Percentiles rank a stretch among this genome's conserved stretches.
These are phyloP conservation scores for Saturnia japonica DNA, from an alignment of 2,888 invertebrate genomes.

Conservation along the genomic window DNA sequence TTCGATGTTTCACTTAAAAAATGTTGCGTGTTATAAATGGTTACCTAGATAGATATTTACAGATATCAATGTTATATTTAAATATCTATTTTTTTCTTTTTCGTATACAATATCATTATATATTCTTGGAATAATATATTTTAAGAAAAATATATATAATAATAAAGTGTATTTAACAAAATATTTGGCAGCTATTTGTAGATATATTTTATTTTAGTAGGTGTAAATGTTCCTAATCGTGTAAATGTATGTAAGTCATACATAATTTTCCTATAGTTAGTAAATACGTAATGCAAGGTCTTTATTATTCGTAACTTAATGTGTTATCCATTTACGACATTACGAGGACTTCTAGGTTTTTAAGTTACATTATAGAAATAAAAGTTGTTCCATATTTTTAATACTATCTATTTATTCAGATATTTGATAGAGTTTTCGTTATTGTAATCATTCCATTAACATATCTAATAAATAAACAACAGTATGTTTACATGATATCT, in stretches of 20 bases:
- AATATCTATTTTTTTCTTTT: too few relatives aligned
- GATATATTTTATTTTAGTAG: not conserved
- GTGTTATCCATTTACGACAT: not conserved
- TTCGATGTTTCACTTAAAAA: not conserved
- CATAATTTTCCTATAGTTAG: not conserved
- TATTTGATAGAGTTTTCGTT: slow-evolving; percentile 57
- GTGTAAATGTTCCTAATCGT: too few relatives aligned
- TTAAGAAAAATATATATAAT: too few relatives aligned
- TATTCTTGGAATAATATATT: too few relatives aligned
- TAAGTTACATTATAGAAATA: slow-evolving; percentile 9
- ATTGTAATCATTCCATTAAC: slow-evolving; percentile 56
- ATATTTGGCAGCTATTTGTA: not conserved
- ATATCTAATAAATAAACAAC: slow-evolving; percentile 72
- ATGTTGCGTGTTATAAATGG: not conserved
- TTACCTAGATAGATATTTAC: too few relatives aligned
- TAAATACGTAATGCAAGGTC: not conserved
- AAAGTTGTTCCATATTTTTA: slow-evolving; percentile 13
- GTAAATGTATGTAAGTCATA: not conserved
- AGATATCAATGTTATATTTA: too few relatives aligned
- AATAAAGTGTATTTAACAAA: too few relatives aligned
- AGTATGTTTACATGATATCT: slow-evolving; percentile 55
- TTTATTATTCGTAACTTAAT: not conserved
- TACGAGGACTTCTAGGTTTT: not conserved
- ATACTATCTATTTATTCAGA: slow-evolving; percentile 65
- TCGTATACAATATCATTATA: too few relatives aligned